Evolutionary conservation across 1,140 invertebrate genomes (phyloP).

Genomic region (Dinothrombium tinctorium): DNA sequence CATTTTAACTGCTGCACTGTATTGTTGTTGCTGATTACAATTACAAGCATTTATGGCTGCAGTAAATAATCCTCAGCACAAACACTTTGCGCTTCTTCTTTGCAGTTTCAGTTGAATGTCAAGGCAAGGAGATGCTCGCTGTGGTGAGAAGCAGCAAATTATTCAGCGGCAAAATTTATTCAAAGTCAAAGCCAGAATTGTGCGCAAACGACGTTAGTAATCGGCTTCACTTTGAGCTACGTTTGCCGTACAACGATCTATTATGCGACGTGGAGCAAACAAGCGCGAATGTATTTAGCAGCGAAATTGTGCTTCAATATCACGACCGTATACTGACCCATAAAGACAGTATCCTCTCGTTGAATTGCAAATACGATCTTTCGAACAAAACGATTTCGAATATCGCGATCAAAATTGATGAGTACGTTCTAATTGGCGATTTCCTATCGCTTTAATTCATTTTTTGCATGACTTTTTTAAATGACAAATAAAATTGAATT

Average conservation of each 20-base stretch:
- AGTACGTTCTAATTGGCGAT: no score
- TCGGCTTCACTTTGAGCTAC: constrained; percentile 16
- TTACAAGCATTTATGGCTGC: no score
- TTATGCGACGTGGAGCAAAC: constrained; percentile 17
- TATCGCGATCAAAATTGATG: constrained; percentile 22
- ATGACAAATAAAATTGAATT: no score
- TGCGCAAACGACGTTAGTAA: constrained; percentile 44
- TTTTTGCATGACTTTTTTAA: no score
- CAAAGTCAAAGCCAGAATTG: constrained; percentile 69
- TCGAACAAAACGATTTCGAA: constrained; percentile 79
- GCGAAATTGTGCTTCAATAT: constrained; percentile 75
- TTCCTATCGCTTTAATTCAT: no score
- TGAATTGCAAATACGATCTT: constrained; percentile 75
- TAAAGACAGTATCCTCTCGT: constrained; percentile 65
- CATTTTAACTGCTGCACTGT: no score
- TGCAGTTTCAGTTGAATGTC: constrained; percentile 27
- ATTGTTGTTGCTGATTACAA: no score
- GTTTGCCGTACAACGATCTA: constrained; percentile 16
- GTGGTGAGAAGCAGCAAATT: constrained; percentile 68
- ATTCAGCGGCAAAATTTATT: constrained; percentile 81
- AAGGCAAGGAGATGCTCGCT: constrained; percentile 68
- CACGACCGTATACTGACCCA: constrained; percentile 83
- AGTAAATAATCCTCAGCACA: no score
- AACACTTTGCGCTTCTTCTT: no score
- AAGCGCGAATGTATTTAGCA: constrained; percentile 37